Evolutionary conservation across 2,888 invertebrate genomes (phyloP).

Genomic region (Caenorhabditis afra): DNA sequence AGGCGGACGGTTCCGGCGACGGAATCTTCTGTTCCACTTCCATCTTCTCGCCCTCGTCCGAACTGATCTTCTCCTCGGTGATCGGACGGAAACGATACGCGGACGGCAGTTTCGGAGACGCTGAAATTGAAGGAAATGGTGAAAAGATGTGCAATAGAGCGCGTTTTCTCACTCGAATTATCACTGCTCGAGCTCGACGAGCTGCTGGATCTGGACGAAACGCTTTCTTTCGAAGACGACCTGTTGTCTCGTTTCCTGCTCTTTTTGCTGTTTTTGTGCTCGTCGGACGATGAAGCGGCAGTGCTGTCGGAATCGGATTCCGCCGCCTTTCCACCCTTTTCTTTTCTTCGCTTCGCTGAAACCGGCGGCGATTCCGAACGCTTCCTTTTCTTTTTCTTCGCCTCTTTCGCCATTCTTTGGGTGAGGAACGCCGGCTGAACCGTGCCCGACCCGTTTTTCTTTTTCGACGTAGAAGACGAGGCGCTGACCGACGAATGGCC

Average conservation of each 20-base stretch:
- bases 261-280: no score
- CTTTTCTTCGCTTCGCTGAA: not conserved
- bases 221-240: conserved; percentile 8
- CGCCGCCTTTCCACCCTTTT: not conserved
- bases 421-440: conserved; percentile 19
- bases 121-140: no score
- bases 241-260: not conserved
- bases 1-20: not conserved
- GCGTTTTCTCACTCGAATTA: not conserved
- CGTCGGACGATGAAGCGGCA: no score
- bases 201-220: conserved; percentile 1
- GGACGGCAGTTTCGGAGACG: conserved; percentile 3
- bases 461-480: conserved; percentile 3
- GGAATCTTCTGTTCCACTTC: not conserved
- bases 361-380: conserved; percentile 31
- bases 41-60: conserved; percentile 32
- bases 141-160: no score
- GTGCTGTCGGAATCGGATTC: not conserved
- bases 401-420: not conserved
- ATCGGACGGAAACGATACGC: not conserved
- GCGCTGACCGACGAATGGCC: not conserved
- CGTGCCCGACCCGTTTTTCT: conserved; percentile 3
- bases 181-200: conserved; percentile 1
- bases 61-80: conserved; percentile 34
- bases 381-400: conserved; percentile 4